Evolutionary conservation across 2,797 vertebrate species (phyloP).

Genomic region (Melopsittacus undulatus): DNA sequence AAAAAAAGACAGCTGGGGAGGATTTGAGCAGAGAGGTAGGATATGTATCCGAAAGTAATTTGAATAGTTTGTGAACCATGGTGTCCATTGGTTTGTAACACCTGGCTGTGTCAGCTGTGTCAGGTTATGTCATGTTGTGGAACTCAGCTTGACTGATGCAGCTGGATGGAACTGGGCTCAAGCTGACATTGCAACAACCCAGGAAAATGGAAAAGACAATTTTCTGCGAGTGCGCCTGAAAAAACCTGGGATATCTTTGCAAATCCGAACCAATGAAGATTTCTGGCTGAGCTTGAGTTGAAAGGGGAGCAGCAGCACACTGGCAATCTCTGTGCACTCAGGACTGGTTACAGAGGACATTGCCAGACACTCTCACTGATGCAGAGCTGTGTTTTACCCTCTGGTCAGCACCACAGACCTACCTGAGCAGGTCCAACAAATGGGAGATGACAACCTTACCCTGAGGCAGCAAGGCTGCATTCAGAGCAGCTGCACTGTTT

Average conservation of each 20-base stretch:
- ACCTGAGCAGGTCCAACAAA: not conserved
- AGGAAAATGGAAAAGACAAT: conserved; percentile 14
- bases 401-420: not conserved
- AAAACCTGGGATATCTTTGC: not conserved
- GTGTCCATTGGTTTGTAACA: conserved; percentile 56
- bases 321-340: not conserved
- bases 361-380: not conserved
- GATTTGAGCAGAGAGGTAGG: conserved; percentile 19
- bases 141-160: conserved; percentile 57
- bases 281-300: not conserved
- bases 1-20: conserved; percentile 37
- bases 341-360: not conserved
- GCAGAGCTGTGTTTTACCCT: not conserved
- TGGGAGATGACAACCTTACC: not conserved
- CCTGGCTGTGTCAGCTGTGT: conserved; percentile 51
- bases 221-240: not conserved
- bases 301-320: not conserved
- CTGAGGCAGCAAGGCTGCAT: not conserved
- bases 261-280: not conserved
- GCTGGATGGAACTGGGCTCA: conserved; percentile 5
- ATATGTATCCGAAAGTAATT: conserved; percentile 57
- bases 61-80: conserved; percentile 64
- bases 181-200: conserved; percentile 27
- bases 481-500: not conserved
- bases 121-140: conserved; percentile 47